Percentiles rank a stretch among this genome's conserved stretches.
These are phyloP conservation scores for Antechinus flavipes DNA, from an alignment of 2,113 vertebrate species.

Conservation along the genomic window DNA sequence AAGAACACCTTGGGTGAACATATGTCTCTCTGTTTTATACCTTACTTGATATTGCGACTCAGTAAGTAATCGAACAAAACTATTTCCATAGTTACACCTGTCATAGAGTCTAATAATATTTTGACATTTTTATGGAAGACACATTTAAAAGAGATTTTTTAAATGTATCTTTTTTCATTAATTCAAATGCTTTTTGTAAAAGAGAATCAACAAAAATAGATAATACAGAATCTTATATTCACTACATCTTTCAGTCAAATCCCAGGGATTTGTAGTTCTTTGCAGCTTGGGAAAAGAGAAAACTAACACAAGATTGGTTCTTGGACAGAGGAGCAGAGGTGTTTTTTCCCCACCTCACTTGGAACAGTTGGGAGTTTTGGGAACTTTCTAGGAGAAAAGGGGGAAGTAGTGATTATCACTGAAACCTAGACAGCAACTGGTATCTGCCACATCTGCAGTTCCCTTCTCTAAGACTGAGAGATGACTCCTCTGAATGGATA, in stretches of 20 bases:
- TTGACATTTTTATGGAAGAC: not conserved
- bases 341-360: not conserved
- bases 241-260: not conserved
- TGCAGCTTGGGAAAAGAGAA: not conserved
- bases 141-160: not conserved
- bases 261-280: not conserved
- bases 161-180: not conserved
- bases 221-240: not conserved
- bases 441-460: not conserved
- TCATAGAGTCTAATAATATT: not conserved
- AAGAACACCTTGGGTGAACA: constrained; percentile 1
- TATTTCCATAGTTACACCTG: not conserved
- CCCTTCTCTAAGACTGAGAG: not conserved
- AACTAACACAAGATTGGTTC: not conserved
- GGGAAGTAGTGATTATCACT: not conserved
- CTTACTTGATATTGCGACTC: not conserved
- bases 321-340: not conserved
- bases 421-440: not conserved
- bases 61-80: not conserved
- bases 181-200: not conserved
- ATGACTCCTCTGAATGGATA: not conserved
- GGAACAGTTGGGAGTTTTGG: not conserved
- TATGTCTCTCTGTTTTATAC: not conserved
- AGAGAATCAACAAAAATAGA: not conserved
- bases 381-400: not conserved